Percentiles rank a stretch among this genome's conserved stretches.
These are phyloP conservation scores for Tipula vernalis DNA, from an alignment of 2,888 invertebrate genomes.

Conservation along the genomic window DNA sequence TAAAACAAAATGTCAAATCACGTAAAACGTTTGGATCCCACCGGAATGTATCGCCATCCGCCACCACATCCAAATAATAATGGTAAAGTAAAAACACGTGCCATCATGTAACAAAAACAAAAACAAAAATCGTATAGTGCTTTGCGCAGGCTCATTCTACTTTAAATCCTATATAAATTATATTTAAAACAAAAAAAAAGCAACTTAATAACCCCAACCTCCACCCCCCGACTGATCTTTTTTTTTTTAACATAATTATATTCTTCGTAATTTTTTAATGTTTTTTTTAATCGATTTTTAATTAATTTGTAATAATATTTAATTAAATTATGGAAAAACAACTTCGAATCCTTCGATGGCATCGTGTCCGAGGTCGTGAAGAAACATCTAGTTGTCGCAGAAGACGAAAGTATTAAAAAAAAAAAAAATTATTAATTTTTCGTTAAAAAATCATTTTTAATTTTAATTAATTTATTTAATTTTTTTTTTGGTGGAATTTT, in stretches of 20 bases:
- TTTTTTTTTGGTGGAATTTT: background rate
- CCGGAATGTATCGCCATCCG: constrained; percentile 31
- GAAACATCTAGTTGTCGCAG: constrained; percentile 36
- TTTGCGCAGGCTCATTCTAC: background rate
- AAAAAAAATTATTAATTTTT: background rate
- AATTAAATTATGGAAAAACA: background rate
- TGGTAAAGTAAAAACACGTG: background rate
- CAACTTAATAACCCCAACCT: background rate
- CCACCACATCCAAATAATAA: background rate
- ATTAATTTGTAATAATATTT: background rate
- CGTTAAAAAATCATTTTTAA: background rate
- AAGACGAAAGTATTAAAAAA: constrained; percentile 27
- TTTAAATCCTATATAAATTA: background rate
- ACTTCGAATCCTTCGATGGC: constrained; percentile 23
- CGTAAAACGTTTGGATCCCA: constrained; percentile 27
- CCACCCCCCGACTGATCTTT: background rate
- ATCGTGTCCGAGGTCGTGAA: constrained; percentile 34
- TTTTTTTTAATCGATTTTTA: background rate
- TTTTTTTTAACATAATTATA: background rate
- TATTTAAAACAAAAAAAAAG: background rate
- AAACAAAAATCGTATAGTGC: background rate
- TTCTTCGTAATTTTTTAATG: background rate
- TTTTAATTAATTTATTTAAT: background rate
- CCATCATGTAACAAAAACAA: background rate
- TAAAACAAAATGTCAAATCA: constrained; percentile 6